phyloP scores from a whole-genome alignment of 1,140 invertebrate species.

The Orius laevigatus region DNA sequence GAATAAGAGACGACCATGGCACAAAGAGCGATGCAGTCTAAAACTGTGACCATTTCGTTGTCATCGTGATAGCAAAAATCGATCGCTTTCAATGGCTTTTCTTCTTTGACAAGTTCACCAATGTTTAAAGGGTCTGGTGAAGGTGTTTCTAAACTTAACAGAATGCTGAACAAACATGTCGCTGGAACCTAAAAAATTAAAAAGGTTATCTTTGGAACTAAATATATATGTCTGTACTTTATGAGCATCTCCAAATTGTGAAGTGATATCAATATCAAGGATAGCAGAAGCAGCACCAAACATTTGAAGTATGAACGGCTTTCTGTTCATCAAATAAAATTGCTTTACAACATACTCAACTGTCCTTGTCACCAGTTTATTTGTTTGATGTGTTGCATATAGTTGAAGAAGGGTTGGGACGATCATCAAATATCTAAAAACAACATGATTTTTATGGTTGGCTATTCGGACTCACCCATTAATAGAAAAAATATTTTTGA shows the following conservation, averaged over 20 bases:
- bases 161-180: conserved; percentile 75
- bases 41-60: conserved; percentile 80
- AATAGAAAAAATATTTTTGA: conserved; percentile 96
- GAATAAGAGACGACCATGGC: conserved; percentile 97
- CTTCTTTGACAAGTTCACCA: conserved; percentile 85
- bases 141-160: conserved; percentile 80
- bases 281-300: conserved; percentile 95
- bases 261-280: conserved; percentile 79
- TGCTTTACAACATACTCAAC: conserved; percentile 97
- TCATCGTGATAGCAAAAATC: conserved; percentile 96
- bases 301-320: conserved; percentile 97
- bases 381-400: conserved; percentile 95
- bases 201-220: background rate
- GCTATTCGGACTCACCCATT: conserved; percentile 52
- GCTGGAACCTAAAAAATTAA: conserved; percentile 62
- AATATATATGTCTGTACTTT: conserved; percentile 41
- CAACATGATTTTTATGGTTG: background rate
- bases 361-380: conserved; percentile 82
- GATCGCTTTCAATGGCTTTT: conserved; percentile 89
- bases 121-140: conserved; percentile 89
- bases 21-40: conserved; percentile 87
- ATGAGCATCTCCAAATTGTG: conserved; percentile 72
- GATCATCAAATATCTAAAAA: conserved; percentile 75
- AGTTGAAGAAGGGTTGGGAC: conserved; percentile 94
- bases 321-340: conserved; percentile 95